phyloP scores from a whole-genome alignment of 2,113 vertebrate species.

The Centrocercus urophasianus region DNA sequence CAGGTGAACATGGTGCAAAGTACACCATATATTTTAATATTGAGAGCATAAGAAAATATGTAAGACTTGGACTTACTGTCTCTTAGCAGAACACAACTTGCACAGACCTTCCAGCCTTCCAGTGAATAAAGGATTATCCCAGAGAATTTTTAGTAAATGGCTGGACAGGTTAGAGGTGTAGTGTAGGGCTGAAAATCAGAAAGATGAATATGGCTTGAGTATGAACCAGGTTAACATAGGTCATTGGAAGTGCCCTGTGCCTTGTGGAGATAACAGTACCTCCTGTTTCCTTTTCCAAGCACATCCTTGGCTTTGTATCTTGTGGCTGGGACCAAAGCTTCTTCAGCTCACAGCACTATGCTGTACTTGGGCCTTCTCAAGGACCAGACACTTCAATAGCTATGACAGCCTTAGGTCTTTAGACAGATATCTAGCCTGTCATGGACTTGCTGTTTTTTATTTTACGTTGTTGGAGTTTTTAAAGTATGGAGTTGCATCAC shows the following conservation, averaged over 20 bases:
- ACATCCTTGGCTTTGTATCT: neutral
- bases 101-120: neutral
- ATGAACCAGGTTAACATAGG: neutral
- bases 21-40: neutral
- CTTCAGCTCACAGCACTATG: neutral
- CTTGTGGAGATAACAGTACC: neutral
- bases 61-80: neutral
- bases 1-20: neutral
- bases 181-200: neutral
- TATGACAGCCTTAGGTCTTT: neutral
- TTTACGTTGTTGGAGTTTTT: fast-evolving
- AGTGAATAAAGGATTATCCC: neutral
- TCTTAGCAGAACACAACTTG: neutral
- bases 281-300: neutral
- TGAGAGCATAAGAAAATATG: neutral
- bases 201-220: neutral
- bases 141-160: neutral
- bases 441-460: neutral
- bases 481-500: neutral
- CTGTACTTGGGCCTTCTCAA: neutral
- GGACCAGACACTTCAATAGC: neutral
- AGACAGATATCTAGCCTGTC: neutral
- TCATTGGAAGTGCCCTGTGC: neutral
- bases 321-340: neutral
- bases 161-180: neutral